phyloP scores from a whole-genome alignment of 1,140 invertebrate genomes.

The Euura saliciscinereae region DNA sequence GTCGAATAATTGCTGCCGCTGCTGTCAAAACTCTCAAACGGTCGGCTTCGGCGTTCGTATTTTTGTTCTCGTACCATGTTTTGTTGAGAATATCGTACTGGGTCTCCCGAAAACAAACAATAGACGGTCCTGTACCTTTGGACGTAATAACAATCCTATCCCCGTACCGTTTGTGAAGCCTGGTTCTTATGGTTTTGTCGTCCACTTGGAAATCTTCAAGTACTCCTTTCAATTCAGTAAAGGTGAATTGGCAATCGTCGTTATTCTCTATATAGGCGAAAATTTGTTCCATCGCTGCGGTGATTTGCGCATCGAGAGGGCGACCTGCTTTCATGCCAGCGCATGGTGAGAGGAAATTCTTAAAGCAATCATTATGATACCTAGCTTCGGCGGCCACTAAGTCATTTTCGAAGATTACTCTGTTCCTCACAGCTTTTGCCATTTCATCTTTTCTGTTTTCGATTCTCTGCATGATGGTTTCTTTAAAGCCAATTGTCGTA shows the following conservation, averaged over 20 bases:
- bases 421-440: not conserved
- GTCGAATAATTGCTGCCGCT: conserved; percentile 34
- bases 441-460: not conserved
- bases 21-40: conserved; percentile 29
- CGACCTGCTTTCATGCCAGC: not conserved
- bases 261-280: conserved; percentile 15
- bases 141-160: conserved; percentile 46
- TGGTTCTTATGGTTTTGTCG: conserved; percentile 47
- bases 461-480: not conserved
- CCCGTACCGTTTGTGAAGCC: conserved; percentile 42
- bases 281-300: conserved; percentile 17
- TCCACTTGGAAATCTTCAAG: conserved; percentile 39
- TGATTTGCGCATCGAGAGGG: conserved; percentile 9
- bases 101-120: conserved; percentile 36
- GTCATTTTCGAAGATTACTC: not conserved
- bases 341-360: not conserved
- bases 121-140: conserved; percentile 36
- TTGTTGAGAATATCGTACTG: conserved; percentile 29
- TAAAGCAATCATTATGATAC: conserved; percentile 4
- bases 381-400: conserved; percentile 6
- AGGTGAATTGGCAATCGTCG: too few species aligned
- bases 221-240: conserved; percentile 43
- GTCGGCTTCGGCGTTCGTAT: conserved; percentile 19
- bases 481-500: not conserved
- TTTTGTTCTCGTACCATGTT: conserved; percentile 29